Base-by-base conservation (phyloP, 2,888 invertebrate genomes). In the Micropterix aruncella region DNA sequence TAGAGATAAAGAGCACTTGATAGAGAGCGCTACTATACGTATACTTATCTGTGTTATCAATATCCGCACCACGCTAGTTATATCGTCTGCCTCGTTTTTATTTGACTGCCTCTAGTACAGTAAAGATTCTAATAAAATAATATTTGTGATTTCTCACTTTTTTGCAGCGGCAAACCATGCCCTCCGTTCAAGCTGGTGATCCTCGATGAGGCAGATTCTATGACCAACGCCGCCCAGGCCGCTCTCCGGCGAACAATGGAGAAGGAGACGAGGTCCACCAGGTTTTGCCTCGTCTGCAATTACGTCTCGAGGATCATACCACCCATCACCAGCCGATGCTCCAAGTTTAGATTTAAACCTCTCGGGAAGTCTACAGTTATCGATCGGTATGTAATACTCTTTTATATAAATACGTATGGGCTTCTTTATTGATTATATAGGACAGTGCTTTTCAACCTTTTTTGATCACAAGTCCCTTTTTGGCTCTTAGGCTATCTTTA, bases 251-350 rank as follows among this genome's bases (percentile, higher is more conserved):
- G 99, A 48, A 99, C 95, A 1, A 99, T 99, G 90, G 99, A 99
- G 61, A 85, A 87, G 55, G 88, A 99, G 62, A 88, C 93, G 0
- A 83, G 85, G 52, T 89, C 90, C 2, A 99, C 97, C 0, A 73
- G 97, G 40, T 99, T 99, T 65, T 99, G 99, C 62, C 75, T 99
- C 17, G 89, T 99, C 53, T 99, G 99, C 66, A 99, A 99, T 63
- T 99, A 99, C 61, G 89, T 99, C 1, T 95, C 94, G 0, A 76
- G 94, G 43, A 97, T 99, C 48, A 99, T 99, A 56, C 92, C 94
- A 49, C 99, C 99, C 0, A 79, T 99, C 39, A 95, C 96, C 1
- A 97, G 97, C 2, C 77, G 99, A 56, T 99, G 99, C 63, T 92
- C 96, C 2, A 99, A 99, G 64, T 99, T 99, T 59, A 75, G 99